phyloP scores from a whole-genome alignment of 2,113 vertebrate genomes.

The Halichoerus grypus region DNA sequence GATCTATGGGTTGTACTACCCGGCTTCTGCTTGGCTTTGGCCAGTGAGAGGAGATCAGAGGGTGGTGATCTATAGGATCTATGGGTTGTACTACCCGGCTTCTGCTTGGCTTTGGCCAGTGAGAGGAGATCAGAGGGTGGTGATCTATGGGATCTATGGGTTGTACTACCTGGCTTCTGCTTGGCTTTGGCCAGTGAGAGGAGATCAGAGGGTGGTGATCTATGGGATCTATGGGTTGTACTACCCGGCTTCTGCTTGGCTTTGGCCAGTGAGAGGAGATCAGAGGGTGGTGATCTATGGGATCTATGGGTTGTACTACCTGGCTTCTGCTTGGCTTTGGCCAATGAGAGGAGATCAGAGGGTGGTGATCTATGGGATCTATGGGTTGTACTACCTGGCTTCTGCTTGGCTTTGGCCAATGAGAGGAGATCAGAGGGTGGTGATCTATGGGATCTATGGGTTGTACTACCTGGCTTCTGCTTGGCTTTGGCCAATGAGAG shows the following conservation, averaged over 20 bases:
- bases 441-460: neutral
- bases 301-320: no score
- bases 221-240: neutral
- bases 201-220: no score
- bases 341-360: no score
- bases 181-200: neutral
- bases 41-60: neutral
- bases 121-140: no score
- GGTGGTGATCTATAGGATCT: no score
- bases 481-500: neutral
- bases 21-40: no score
- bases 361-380: neutral
- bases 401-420: neutral
- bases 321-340: neutral
- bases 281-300: neutral
- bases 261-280: neutral
- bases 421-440: no score
- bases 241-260: no score
- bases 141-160: neutral
- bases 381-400: neutral
- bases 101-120: neutral
- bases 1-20: neutral
- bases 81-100: no score
- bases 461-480: neutral
- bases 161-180: neutral